A percentile compares a stretch with the other conserved stretches of the same genome.
Conservation (phyloP, 2,888 invertebrate genomes). For the Ethmia dodecea region DNA sequence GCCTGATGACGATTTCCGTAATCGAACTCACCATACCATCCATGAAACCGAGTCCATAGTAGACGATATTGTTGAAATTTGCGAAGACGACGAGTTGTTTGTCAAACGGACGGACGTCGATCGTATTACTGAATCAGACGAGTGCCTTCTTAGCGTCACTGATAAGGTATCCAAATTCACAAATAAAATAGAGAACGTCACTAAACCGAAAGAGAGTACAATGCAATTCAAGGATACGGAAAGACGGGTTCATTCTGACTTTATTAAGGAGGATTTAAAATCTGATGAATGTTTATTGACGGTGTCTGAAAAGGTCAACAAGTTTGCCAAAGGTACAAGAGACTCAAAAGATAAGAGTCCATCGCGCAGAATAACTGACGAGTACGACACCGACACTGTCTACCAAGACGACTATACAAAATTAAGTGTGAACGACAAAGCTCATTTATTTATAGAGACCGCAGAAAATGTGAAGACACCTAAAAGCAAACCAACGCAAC, state of each 20-base stretch:
- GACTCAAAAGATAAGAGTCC: conserved; percentile 57
- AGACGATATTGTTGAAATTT: conserved; percentile 75
- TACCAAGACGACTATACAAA: conserved; percentile 69
- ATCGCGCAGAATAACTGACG: conserved; percentile 56
- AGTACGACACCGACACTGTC: conserved; percentile 74
- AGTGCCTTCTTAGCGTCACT: conserved; percentile 73
- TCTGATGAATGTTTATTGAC: conserved; percentile 81
- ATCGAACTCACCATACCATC: conserved; percentile 55
- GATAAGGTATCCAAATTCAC: conserved; percentile 76
- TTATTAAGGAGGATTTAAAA: conserved; percentile 65
- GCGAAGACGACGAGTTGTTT: conserved; percentile 70
- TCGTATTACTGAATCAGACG: conserved; percentile 59
- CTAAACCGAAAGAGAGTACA: conserved; percentile 42
- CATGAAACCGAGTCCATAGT: conserved; percentile 80
- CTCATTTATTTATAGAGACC: conserved; percentile 79
- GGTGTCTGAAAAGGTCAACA: conserved; percentile 83
- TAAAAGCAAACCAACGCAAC: conserved; percentile 47
- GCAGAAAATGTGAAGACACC: conserved; percentile 74
- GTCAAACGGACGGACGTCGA: conserved; percentile 48
- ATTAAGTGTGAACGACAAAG: conserved; percentile 81
- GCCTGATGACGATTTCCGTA: conserved; percentile 81
- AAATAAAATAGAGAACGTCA: conserved; percentile 49
- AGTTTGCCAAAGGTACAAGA: conserved; percentile 75
- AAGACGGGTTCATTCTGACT: conserved; percentile 65
- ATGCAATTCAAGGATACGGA: conserved; percentile 48